Conservation (phyloP, 1,140 invertebrate genomes). For the Lepidotrigona ventralis region DNA sequence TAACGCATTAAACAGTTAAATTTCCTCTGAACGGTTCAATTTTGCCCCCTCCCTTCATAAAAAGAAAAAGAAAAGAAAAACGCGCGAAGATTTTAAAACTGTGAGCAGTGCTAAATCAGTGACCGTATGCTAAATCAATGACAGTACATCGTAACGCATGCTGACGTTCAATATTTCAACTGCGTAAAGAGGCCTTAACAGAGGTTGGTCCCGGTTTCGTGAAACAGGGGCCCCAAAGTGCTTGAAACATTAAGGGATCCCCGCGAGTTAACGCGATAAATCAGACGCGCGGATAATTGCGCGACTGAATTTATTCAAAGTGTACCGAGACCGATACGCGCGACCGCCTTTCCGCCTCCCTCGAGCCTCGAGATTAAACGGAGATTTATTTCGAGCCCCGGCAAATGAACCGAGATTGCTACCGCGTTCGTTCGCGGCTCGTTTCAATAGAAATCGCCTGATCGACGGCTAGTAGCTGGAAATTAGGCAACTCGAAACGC, state of each 20-base stretch:
- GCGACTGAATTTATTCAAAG: constrained; percentile 40
- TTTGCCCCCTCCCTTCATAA: no score
- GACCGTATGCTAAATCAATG: no score
- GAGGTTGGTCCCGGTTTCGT: not conserved
- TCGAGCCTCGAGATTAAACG: constrained; percentile 2
- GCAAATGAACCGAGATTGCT: constrained; percentile 15
- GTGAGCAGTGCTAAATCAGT: no score
- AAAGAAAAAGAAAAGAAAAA: no score
- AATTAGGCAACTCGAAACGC: not conserved
- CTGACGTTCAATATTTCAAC: no score
- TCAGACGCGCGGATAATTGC: constrained; percentile 35
- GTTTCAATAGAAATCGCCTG: not conserved
- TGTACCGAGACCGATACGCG: constrained; percentile 27
- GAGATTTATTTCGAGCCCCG: constrained; percentile 18
- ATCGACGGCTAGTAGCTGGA: not conserved
- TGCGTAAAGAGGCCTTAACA: no score
- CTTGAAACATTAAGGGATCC: constrained; percentile 30
- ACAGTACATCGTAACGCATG: no score
- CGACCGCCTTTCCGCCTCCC: constrained; percentile 3
- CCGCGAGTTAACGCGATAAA: constrained; percentile 25
- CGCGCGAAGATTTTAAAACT: no score
- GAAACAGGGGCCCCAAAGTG: constrained; percentile 26
- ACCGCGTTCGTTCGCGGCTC: not conserved
- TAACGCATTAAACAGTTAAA: no score
- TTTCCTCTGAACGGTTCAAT: no score